These are phyloP conservation scores for Eudasyphora cyanicolor DNA, from an alignment of 2,888 invertebrate genomes.

Conservation along the genomic window DNA sequence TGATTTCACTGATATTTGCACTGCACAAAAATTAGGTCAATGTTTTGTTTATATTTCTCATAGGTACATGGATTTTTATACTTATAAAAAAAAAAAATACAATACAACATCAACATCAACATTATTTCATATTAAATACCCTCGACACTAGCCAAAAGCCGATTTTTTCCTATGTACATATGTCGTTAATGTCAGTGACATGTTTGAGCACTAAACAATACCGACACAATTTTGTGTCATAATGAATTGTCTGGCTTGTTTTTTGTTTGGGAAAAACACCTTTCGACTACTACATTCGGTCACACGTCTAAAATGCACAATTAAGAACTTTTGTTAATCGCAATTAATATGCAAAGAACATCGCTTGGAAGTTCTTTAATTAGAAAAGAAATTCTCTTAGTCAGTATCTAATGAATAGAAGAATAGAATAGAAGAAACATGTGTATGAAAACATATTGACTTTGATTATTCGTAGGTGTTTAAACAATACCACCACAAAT, in stretches of 20 bases:
- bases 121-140: no score
- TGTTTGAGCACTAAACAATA: neutral
- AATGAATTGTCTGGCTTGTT: neutral
- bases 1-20: no score
- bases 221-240: neutral
- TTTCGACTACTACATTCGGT: neutral
- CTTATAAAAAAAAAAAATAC: no score
- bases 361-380: slow-evolving; percentile 5
- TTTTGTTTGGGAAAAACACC: neutral
- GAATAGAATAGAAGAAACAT: slow-evolving; percentile 8
- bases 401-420: slow-evolving; percentile 12
- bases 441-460: neutral
- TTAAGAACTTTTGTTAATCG: neutral
- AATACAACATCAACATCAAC: no score
- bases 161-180: no score
- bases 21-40: no score
- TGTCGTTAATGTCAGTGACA: no score
- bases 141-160: no score
- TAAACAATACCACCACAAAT: neutral
- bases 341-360: slow-evolving; percentile 41
- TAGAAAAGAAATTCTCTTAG: slow-evolving; percentile 12
- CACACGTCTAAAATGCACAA: neutral
- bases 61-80: no score
- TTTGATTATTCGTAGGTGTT: neutral
- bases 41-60: no score